phyloP scores from a whole-genome alignment of 2,113 vertebrate genomes.

The Murina feae region DNA sequence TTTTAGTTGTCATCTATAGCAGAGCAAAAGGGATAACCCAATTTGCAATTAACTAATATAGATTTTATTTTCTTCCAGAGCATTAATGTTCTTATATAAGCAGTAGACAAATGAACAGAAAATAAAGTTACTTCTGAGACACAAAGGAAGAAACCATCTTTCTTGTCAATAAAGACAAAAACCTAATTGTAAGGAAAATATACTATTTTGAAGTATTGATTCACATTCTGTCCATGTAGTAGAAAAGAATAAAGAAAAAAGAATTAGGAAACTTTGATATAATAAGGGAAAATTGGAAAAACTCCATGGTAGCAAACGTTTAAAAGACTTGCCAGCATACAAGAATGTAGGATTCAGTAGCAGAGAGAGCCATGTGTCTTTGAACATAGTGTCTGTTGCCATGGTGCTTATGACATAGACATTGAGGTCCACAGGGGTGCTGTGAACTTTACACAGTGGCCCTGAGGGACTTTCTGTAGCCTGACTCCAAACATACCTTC shows the following conservation, averaged over 20 bases:
- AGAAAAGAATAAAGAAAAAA: constrained; percentile 4
- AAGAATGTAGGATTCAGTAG: background rate
- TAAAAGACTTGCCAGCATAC: background rate
- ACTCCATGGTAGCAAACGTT: background rate
- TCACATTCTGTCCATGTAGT: background rate
- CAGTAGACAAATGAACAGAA: constrained; percentile 28
- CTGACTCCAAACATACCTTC: background rate
- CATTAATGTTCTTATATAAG: constrained; percentile 3
- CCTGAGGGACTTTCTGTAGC: background rate
- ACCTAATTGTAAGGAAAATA: constrained; percentile 22
- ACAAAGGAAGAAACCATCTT: background rate
- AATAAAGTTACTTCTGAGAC: background rate
- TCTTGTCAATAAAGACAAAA: background rate
- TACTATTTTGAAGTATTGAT: background rate
- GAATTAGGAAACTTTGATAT: background rate
- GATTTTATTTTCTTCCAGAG: background rate
- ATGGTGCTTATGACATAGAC: constrained; percentile 43
- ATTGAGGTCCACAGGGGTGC: background rate
- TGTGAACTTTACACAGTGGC: constrained; percentile 10
- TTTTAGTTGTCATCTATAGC: background rate
- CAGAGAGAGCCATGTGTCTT: background rate
- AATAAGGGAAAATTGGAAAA: constrained; percentile 5
- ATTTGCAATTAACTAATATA: background rate
- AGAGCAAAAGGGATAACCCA: background rate
- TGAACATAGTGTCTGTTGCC: constrained; percentile 47